Base-by-base conservation (phyloP, 2,113 vertebrate species). In the Oryzias woworae region DNA sequence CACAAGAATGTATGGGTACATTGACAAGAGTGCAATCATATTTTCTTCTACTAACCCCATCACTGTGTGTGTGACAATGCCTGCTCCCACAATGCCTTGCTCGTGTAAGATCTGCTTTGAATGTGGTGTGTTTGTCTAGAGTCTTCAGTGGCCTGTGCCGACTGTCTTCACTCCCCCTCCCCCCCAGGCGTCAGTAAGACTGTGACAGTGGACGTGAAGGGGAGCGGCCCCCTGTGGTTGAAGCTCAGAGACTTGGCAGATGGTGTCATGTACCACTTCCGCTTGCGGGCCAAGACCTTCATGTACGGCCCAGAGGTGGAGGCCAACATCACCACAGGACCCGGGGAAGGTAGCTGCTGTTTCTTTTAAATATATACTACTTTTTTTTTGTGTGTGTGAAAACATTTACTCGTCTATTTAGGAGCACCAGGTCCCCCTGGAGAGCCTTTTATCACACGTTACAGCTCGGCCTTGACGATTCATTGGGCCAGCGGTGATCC, bases 141-240 rank as follows among this genome's bases (percentile, higher is more conserved):
- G 69, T 88, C 90, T 62, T 92, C 90, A 83, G 86, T 88, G 90
- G 87, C 86, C 87, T 93, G 85, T 90, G 85, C 74, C 87, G 87
- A 90, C 80, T 90, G 88, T 88, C 87, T 86, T 55, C 84, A 87
- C 90, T 92, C 85, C 87, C 88, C 86, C 83, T 90, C 83, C 83
- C 75, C 86, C 68, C 12, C 92, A 97, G 97, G 97, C 0, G 93
- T 99, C 84, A 99, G 97, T 91, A 98, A 98, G 92, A 97, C 96
- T 0, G 97, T 99, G 61, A 98, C 95, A 0, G 96, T 98, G 89
- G 97, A 99, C 0, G 95, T 99, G 89, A 98, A 96, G 87, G 96
- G 94, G 3, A 91, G 65, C 61, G 93, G 93, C 72, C 95, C 96
- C 0, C 88, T 96, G 73, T 99, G 97, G 97, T 77, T 98, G 87